Evolutionary conservation across 2,113 vertebrate species (phyloP), one percentile per base, ranked within the genome.

Genomic region (Perognathus longimembris): DNA sequence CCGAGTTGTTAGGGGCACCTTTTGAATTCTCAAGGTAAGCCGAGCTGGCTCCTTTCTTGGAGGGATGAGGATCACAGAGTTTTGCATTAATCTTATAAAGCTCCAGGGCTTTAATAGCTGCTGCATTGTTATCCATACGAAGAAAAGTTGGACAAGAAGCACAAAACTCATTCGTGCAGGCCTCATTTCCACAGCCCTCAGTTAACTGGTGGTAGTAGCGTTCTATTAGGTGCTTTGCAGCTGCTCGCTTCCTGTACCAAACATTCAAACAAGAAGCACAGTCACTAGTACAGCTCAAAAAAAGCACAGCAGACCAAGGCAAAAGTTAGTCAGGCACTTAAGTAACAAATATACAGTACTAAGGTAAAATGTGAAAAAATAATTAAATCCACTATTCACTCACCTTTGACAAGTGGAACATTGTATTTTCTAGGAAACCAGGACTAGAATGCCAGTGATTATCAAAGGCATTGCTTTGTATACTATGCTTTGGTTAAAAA

Each of bases 191-290:
- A 98, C 99, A 99, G 98, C 99, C 99, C 97, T 99, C 99, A 22
- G 99, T 99, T 98, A 99, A 99, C 99, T 99, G 99, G 97, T 98
- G 99, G 99, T 99, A 99, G 99, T 99, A 99, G 98, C 99, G 99
- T 98, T 99, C 99, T 97, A 99, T 99, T 98, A 99, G 99, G 98
- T 99, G 99, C 98, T 99, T 99, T 98, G 99, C 99, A 98, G 99
- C 99, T 97, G 99, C 99, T 99, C 98, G 99, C 99, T 99, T 99
- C 99, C 99, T 99, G 98, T 96, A 95, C 96, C 98, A 98, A 97
- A 99, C 97, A 98, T 98, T 98, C 96, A 98, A 98, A 99, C 97
- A 98, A 96, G 95, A 97, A 97, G 98, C 97, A 98, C 73, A 97
- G 77, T 94, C 95, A 98, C 98, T 98, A 98, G 98, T 98, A 97